phyloP scores from a whole-genome alignment of 2,797 vertebrate species.

The Macropus fuliginosus region DNA sequence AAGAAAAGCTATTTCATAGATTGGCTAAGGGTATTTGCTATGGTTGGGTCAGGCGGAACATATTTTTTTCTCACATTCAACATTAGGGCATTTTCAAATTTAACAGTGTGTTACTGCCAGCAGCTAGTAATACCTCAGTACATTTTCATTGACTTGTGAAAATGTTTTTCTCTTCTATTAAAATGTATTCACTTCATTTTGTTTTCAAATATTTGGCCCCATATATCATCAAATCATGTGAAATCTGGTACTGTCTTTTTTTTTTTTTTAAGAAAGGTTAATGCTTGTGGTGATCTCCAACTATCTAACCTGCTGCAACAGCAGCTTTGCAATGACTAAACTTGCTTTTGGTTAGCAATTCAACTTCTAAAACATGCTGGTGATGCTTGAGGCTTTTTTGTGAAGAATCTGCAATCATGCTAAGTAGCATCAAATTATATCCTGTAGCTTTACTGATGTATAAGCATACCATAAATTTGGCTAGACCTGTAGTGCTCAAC shows the following conservation, averaged over 20 bases:
- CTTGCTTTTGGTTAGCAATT: slow-evolving; percentile 12
- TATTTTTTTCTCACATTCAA: slow-evolving; percentile 81
- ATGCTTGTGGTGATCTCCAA: neutral
- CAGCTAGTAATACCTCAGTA: slow-evolving; percentile 63
- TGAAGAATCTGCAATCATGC: neutral
- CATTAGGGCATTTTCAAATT: slow-evolving; percentile 76
- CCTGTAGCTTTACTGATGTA: neutral
- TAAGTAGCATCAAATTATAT: neutral
- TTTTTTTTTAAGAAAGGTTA: neutral
- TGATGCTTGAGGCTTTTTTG: slow-evolving; percentile 38
- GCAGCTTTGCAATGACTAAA: neutral
- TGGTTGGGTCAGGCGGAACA: slow-evolving; percentile 75
- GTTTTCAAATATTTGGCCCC: slow-evolving; percentile 41
- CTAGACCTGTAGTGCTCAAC: neutral
- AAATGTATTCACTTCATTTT: slow-evolving; percentile 54
- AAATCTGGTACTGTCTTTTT: slow-evolving; percentile 18
- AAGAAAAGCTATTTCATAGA: slow-evolving; percentile 80
- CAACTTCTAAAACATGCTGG: slow-evolving; percentile 21
- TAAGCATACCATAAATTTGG: neutral
- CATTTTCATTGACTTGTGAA: slow-evolving; percentile 70
- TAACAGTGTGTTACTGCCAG: slow-evolving; percentile 70
- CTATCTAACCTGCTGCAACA: neutral
- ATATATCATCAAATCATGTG: slow-evolving; percentile 53
- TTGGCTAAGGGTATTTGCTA: slow-evolving; percentile 81
- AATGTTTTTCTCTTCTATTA: slow-evolving; percentile 41